Percentiles rank a stretch among this genome's conserved stretches.
These are phyloP conservation scores for Prinia subflava DNA, from an alignment of 2,113 vertebrate genomes.

Conservation along the genomic window DNA sequence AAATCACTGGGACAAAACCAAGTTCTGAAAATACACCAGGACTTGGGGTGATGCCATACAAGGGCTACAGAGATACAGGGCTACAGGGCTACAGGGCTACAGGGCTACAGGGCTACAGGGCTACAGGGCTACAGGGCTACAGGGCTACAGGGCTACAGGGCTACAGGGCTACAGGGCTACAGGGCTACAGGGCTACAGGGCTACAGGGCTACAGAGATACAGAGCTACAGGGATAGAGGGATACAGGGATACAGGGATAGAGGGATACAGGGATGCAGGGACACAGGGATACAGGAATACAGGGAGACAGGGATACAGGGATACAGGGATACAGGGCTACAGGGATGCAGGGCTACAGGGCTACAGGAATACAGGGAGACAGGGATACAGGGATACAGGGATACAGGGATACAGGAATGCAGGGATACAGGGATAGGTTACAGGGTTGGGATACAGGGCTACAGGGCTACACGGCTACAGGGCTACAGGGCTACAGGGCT, in stretches of 20 bases:
- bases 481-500: rapidly evolving
- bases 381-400: rapidly evolving
- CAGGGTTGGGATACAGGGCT: neutral
- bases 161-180: rapidly evolving
- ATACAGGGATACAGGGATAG: rapidly evolving
- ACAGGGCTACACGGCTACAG: no score
- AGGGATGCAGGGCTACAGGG: rapidly evolving
- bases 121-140: neutral
- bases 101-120: no score
- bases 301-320: neutral
- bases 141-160: no score
- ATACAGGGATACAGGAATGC: rapidly evolving
- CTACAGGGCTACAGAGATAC: no score
- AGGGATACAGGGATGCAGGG: neutral
- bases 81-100: rapidly evolving
- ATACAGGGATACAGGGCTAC: rapidly evolving
- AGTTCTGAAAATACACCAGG: neutral
- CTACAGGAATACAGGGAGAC: no score
- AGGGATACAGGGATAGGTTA: no score
- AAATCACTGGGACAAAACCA: neutral
- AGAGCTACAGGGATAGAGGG: neutral
- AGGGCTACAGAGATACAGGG: rapidly evolving
- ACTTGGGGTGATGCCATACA: rapidly evolving
- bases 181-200: no score
- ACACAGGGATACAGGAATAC: rapidly evolving